These are phyloP conservation scores for Melangyna quadrimaculata DNA, from an alignment of 2,888 invertebrate genomes.

Conservation along the genomic window DNA sequence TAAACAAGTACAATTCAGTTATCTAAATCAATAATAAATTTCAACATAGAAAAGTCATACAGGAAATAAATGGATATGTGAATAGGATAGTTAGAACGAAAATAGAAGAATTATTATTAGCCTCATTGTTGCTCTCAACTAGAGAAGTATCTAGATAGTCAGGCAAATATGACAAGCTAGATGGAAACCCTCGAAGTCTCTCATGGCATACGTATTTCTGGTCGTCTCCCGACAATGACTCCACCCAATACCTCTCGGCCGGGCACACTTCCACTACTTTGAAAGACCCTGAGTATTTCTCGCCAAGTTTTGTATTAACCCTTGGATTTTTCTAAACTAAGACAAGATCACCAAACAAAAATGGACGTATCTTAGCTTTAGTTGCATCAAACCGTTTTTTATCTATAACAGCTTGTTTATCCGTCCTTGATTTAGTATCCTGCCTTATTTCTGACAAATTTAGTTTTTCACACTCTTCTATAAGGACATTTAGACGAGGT, in stretches of 20 bases:
- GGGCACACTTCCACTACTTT: constrained; percentile 1
- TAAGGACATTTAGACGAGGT: too few relatives aligned
- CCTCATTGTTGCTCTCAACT: neutral
- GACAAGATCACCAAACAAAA: too few relatives aligned
- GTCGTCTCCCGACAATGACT: neutral
- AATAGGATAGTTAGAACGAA: neutral
- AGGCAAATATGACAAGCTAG: neutral
- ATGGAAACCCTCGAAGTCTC: constrained; percentile 5
- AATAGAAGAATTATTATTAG: neutral
- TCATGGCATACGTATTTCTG: constrained; percentile 15
- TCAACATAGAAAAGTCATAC: neutral
- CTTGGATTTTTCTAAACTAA: constrained; percentile 14
- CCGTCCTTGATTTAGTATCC: too few relatives aligned
- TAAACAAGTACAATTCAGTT: neutral
- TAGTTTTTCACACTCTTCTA: too few relatives aligned
- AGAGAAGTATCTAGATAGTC: neutral
- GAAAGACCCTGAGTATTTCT: constrained; percentile 16
- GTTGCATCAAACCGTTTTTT: too few relatives aligned
- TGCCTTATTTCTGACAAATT: too few relatives aligned
- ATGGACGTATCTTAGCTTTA: too few relatives aligned
- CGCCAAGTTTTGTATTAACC: constrained; percentile 19
- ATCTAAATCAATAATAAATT: neutral
- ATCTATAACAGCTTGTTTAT: too few relatives aligned
- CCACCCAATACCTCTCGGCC: neutral
- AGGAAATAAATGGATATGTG: neutral